Evolutionary conservation across 2,797 vertebrate species (phyloP).

Genomic region (Pangasius mekongensis): DNA sequence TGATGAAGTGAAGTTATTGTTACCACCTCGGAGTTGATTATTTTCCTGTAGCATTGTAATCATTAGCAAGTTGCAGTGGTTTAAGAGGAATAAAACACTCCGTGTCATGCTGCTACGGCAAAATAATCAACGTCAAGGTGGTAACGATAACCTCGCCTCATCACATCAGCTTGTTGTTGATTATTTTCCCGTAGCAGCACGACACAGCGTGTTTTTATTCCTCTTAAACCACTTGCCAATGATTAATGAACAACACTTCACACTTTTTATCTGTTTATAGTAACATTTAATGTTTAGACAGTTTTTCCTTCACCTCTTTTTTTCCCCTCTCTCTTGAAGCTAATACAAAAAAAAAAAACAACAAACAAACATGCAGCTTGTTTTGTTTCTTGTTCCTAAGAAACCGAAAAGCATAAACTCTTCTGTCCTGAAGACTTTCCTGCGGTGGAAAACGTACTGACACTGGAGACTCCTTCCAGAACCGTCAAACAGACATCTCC

Average conservation of each 20-base stretch:
- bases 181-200: background rate
- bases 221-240: background rate
- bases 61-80: no score
- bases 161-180: background rate
- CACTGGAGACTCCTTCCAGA: background rate
- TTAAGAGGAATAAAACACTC: no score
- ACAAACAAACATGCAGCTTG: background rate
- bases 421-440: background rate
- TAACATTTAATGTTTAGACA: background rate
- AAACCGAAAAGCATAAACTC: background rate
- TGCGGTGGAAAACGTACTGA: background rate
- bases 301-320: background rate
- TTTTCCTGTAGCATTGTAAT: background rate
- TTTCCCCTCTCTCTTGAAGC: background rate
- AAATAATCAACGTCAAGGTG: no score
- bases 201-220: background rate
- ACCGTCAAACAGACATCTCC: background rate
- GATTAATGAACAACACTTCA: background rate
- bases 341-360: background rate
- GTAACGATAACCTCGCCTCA: no score
- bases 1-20: background rate
- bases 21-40: background rate
- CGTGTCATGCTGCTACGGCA: no score
- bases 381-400: background rate
- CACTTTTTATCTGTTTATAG: background rate